Evolutionary conservation across 2,888 invertebrate species (phyloP).

Genomic region (Spodoptera exigua): DNA sequence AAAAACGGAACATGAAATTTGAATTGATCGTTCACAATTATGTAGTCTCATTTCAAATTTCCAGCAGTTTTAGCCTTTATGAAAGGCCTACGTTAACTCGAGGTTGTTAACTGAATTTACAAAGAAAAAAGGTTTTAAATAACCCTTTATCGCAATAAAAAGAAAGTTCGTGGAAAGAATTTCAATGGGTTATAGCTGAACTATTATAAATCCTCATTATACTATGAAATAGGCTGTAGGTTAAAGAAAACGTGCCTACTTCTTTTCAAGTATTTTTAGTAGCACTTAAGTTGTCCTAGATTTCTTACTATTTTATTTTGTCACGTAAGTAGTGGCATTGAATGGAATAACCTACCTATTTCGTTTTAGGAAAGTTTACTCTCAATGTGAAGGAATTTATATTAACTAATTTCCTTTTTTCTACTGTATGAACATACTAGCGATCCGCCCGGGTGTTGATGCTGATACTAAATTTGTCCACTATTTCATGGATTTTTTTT

Average conservation of each 20-base stretch:
- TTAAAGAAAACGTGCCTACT: slow-evolving; percentile 21
- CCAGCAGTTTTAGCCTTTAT: background rate
- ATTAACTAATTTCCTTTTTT: too few relatives aligned
- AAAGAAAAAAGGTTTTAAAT: slow-evolving; percentile 13
- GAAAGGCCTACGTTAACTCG: slow-evolving; percentile 1
- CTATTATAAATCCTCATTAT: slow-evolving; percentile 32
- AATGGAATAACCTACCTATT: too few relatives aligned
- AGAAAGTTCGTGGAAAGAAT: slow-evolving; percentile 8
- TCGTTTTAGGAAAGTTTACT: too few relatives aligned
- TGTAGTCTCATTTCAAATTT: background rate
- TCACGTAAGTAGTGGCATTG: slow-evolving; percentile 11
- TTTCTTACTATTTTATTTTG: slow-evolving; percentile 30
- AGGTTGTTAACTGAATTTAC: background rate
- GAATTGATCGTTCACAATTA: too few relatives aligned
- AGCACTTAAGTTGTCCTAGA: slow-evolving; percentile 17
- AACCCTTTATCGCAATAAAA: slow-evolving; percentile 9
- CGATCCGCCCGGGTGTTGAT: too few relatives aligned
- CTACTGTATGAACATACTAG: too few relatives aligned
- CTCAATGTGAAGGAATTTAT: too few relatives aligned
- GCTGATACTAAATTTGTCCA: too few relatives aligned
- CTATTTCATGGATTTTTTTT: too few relatives aligned
- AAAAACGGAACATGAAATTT: too few relatives aligned
- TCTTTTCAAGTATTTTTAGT: slow-evolving; percentile 21
- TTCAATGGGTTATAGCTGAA: slow-evolving; percentile 22
- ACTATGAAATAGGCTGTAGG: slow-evolving; percentile 16